phyloP scores from a whole-genome alignment of 2,888 invertebrate genomes.

The Yponomeuta cagnagella region DNA sequence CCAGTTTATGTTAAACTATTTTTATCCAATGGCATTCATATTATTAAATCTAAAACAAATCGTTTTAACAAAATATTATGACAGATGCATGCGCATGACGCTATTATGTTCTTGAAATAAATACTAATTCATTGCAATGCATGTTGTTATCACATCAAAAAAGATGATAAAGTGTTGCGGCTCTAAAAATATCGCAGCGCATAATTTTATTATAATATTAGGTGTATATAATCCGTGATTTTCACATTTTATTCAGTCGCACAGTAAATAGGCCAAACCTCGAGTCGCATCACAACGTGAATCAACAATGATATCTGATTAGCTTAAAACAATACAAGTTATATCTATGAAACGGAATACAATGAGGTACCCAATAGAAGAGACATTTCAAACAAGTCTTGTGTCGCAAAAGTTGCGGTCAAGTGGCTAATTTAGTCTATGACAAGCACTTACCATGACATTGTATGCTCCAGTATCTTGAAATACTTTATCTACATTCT shows the following conservation, averaged over 20 bases:
- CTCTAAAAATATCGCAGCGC: constrained; percentile 9
- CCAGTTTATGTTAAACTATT: not conserved
- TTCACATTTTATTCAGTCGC: constrained; percentile 12
- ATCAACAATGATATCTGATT: constrained; percentile 4
- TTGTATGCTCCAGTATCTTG: too few relatives aligned
- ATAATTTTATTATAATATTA: not conserved
- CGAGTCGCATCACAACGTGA: constrained; percentile 7
- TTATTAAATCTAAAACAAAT: not conserved
- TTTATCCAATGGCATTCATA: constrained; percentile 5
- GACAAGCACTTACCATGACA: too few relatives aligned
- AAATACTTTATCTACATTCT: too few relatives aligned
- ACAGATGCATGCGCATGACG: not conserved
- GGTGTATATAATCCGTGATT: constrained; percentile 2
- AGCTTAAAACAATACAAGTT: constrained; percentile 14
- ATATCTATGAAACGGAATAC: constrained; percentile 3
- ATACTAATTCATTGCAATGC: not conserved
- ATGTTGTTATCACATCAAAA: not conserved
- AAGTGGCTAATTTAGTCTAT: too few relatives aligned
- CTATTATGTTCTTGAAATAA: constrained; percentile 6
- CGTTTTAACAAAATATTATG: not conserved
- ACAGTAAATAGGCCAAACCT: constrained; percentile 11
- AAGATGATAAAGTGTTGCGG: not conserved
- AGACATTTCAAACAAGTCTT: too few relatives aligned
- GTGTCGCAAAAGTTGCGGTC: too few relatives aligned
- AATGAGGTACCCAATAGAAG: too few relatives aligned